These are phyloP conservation scores for Cantharis rustica DNA, from an alignment of 2,888 invertebrate genomes.

Conservation along the genomic window DNA sequence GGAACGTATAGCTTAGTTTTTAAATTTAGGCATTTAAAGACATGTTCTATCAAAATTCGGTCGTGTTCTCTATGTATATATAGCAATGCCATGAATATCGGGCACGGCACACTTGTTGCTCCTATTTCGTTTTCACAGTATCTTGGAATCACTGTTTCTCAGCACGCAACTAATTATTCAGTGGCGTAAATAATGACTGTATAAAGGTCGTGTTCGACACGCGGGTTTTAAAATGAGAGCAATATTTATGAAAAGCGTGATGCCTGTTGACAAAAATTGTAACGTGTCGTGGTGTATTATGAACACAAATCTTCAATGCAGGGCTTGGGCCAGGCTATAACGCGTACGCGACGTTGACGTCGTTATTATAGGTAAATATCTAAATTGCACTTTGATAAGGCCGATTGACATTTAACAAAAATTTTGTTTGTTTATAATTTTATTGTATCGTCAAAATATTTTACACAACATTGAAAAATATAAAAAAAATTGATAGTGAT, in stretches of 20 bases:
- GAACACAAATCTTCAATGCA: no score
- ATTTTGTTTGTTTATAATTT: no score
- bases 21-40: not conserved
- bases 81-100: slow-evolving; percentile 7
- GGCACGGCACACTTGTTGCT: slow-evolving; percentile 44
- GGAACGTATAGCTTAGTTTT: not conserved
- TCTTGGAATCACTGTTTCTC: slow-evolving; percentile 40
- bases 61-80: not conserved
- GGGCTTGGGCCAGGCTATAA: no score
- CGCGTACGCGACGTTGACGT: no score
- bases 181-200: not conserved
- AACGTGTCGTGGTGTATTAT: no score
- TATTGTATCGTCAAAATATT: no score
- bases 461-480: no score
- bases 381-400: no score
- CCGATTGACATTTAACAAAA: no score
- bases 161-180: slow-evolving; percentile 47
- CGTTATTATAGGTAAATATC: no score
- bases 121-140: slow-evolving; percentile 38
- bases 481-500: no score
- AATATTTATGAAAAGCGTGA: not conserved
- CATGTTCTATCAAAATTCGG: not conserved
- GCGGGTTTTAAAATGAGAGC: not conserved
- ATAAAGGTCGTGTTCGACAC: not conserved
- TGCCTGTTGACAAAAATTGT: not conserved